Evolutionary conservation across 1,140 invertebrate species (phyloP).

Genomic region (Venustaconcha ellipsiformis): DNA sequence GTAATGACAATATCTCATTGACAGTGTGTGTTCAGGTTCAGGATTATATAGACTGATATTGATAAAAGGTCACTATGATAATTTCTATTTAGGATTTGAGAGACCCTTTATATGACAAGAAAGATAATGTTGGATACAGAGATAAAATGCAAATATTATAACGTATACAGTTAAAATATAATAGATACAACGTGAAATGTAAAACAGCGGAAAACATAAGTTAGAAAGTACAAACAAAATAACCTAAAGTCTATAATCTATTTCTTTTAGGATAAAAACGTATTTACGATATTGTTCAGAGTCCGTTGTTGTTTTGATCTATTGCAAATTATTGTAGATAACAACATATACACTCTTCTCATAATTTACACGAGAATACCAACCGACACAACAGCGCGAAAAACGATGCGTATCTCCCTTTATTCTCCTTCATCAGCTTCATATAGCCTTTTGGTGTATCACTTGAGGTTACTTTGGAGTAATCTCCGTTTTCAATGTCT

Average conservation of each 20-base stretch:
- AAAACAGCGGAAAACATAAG: background rate
- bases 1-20: too few species aligned
- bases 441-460: constrained; percentile 96
- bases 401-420: constrained; percentile 97
- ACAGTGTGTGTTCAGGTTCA: too few species aligned
- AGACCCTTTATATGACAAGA: too few species aligned
- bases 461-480: constrained; percentile 69
- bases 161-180: too few species aligned
- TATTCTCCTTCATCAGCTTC: constrained; percentile 97
- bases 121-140: too few species aligned
- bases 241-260: background rate
- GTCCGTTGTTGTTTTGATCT: background rate
- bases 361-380: background rate
- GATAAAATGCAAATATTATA: too few species aligned
- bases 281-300: background rate
- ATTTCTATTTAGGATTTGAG: too few species aligned
- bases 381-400: constrained; percentile 85
- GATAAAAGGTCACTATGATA: too few species aligned
- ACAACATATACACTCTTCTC: too few species aligned
- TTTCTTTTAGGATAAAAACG: background rate
- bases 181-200: too few species aligned
- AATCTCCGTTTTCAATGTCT: constrained; percentile 11
- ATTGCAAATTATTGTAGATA: background rate
- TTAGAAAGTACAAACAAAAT: constrained; percentile 3
- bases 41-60: too few species aligned